Evolutionary conservation across 2,888 invertebrate genomes (phyloP).

Genomic region (Calliphora vomitoria): DNA sequence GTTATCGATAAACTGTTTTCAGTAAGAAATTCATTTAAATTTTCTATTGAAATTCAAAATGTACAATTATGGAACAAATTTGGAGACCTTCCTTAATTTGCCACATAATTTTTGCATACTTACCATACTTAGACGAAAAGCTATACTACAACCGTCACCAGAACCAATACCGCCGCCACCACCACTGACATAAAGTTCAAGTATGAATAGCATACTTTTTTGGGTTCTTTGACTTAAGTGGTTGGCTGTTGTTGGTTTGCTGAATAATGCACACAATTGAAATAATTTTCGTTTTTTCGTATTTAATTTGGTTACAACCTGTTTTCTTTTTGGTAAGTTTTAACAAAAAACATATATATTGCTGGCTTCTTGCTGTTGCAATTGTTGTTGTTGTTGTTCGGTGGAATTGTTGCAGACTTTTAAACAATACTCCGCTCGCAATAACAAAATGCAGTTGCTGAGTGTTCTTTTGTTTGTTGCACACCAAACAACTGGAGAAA

Average conservation of each 20-base stretch:
- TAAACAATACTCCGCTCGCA: conserved; percentile 3
- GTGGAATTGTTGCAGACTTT: conserved; percentile 32
- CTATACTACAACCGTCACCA: conserved; percentile 41
- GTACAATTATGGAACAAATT: too few relatives aligned
- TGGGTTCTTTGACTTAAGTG: conserved; percentile 59
- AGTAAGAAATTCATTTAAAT: too few relatives aligned
- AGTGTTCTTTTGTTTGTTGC: conserved; percentile 21
- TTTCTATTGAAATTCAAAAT: too few relatives aligned
- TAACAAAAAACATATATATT: conserved; percentile 4
- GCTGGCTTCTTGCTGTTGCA: neutral
- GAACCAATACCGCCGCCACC: conserved; percentile 7
- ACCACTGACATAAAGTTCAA: conserved; percentile 26
- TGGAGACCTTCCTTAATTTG: conserved; percentile 38
- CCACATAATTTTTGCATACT: conserved; percentile 48
- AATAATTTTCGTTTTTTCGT: conserved; percentile 80
- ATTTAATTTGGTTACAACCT: conserved; percentile 76
- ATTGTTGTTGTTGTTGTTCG: conserved; percentile 23
- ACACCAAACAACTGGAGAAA: conserved; percentile 3
- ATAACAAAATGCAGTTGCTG: conserved; percentile 47
- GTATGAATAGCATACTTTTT: conserved; percentile 64
- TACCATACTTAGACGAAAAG: conserved; percentile 33
- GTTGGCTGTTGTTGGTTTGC: conserved; percentile 70
- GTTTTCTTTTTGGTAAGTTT: conserved; percentile 66
- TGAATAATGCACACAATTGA: conserved; percentile 81
- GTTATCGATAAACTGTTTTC: too few relatives aligned